These are phyloP conservation scores for Corydoras sp. DNA, from an alignment of 2,113 vertebrate species.

Conservation along the genomic window DNA sequence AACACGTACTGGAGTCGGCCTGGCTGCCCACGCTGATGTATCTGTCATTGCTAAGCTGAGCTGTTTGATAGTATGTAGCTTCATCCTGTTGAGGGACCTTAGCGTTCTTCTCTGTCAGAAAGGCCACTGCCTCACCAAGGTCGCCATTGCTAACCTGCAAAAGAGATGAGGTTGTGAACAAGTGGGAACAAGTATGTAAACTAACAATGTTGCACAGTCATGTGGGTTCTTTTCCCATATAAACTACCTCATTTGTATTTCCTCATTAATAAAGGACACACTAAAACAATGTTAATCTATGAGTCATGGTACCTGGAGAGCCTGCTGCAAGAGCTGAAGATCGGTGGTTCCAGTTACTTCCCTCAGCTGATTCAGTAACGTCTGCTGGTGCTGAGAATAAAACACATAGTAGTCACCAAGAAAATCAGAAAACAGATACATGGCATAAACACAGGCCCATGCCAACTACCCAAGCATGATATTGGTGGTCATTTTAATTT, in stretches of 20 bases:
- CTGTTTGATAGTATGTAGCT: conserved; percentile 86
- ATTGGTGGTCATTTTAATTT: too few species aligned
- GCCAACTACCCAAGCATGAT: too few species aligned
- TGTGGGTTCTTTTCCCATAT: too few species aligned
- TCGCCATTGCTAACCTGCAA: conserved; percentile 92
- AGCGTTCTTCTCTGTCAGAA: conserved; percentile 89
- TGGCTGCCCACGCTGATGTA: conserved; percentile 98
- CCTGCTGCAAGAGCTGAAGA: conserved; percentile 89
- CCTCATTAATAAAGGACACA: too few species aligned
- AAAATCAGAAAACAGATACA: neutral
- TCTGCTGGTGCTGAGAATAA: conserved; percentile 84
- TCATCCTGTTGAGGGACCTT: conserved; percentile 90
- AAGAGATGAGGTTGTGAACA: neutral
- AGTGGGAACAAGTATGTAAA: neutral
- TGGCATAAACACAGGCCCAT: neutral
- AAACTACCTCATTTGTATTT: too few species aligned
- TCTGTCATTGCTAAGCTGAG: conserved; percentile 85
- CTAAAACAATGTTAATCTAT: too few species aligned
- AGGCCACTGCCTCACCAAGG: conserved; percentile 87
- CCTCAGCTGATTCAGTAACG: conserved; percentile 91
- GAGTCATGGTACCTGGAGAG: conserved; percentile 78
- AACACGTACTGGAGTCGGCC: conserved; percentile 86
- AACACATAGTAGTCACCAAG: neutral
- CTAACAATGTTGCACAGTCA: too few species aligned
- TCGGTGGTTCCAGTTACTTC: conserved; percentile 97